A percentile compares a stretch with the other conserved stretches of the same genome.
Conservation (phyloP, 2,797 vertebrate genomes). For the Sebastes trivittatus region DNA sequence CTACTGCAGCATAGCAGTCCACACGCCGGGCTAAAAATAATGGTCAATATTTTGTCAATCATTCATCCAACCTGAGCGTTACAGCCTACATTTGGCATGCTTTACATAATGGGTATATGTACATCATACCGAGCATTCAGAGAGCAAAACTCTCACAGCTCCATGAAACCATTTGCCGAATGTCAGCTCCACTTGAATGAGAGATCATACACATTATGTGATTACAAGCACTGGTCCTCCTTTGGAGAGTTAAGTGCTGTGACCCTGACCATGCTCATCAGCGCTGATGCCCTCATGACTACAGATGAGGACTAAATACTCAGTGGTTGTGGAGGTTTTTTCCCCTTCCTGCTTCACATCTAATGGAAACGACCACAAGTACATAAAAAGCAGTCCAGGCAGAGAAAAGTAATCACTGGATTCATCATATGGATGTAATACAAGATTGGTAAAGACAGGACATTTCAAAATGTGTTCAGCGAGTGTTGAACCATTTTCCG, state of each 20-base stretch:
- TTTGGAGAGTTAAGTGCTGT: slow-evolving; percentile 72
- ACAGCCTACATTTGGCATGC: slow-evolving; percentile 17
- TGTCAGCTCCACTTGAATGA: slow-evolving; percentile 72
- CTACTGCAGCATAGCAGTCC: slow-evolving; percentile 33
- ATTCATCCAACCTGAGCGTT: slow-evolving; percentile 34
- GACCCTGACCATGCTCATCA: slow-evolving; percentile 75
- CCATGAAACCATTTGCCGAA: slow-evolving; percentile 69
- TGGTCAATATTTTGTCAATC: slow-evolving; percentile 56
- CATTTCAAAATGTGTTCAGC: slow-evolving; percentile 18
- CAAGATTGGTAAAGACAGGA: slow-evolving; percentile 7
- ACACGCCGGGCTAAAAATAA: slow-evolving; percentile 43
- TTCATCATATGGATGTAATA: slow-evolving; percentile 28
- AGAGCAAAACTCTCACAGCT: slow-evolving; percentile 48
- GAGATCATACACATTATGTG: slow-evolving; percentile 74
- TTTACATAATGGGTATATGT: slow-evolving; percentile 33
- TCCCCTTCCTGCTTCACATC: slow-evolving; percentile 19
- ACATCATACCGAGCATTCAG: slow-evolving; percentile 29
- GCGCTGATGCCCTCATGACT: slow-evolving; percentile 67
- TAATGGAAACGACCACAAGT: slow-evolving; percentile 47
- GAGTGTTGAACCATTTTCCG: slow-evolving; percentile 20
- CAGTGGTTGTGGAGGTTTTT: slow-evolving; percentile 28
- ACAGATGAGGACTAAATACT: slow-evolving; percentile 72
- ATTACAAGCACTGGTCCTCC: slow-evolving; percentile 75
- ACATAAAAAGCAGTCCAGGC: slow-evolving; percentile 33
- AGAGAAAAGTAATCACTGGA: slow-evolving; percentile 28